Evolutionary conservation across 1,140 invertebrate genomes (phyloP).

Genomic region (Drosophila lacteicornis): DNA sequence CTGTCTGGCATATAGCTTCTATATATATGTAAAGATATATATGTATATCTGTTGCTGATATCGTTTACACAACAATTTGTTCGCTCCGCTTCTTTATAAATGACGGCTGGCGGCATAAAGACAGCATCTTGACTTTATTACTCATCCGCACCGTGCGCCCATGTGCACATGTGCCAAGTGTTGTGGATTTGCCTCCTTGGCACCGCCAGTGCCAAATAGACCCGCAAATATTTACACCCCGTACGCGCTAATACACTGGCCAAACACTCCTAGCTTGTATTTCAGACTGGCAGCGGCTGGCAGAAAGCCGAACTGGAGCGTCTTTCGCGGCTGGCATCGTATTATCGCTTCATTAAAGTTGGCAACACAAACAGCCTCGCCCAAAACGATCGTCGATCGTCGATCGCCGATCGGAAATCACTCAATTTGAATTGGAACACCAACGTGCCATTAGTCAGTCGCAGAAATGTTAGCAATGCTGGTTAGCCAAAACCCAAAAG

Average conservation of each 20-base stretch:
- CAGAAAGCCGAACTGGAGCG: conserved; percentile 46
- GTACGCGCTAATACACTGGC: conserved; percentile 56
- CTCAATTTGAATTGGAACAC: conserved; percentile 29
- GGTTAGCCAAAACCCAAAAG: background rate
- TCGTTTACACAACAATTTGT: conserved; percentile 65
- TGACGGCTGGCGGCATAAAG: conserved; percentile 24
- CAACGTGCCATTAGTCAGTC: conserved; percentile 23
- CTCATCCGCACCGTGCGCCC: conserved; percentile 68
- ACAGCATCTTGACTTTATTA: conserved; percentile 77
- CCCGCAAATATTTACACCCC: conserved; percentile 59
- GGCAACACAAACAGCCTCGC: conserved; percentile 37
- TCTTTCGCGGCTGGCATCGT: conserved; percentile 3
- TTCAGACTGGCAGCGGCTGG: background rate
- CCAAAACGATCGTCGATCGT: conserved; percentile 17
- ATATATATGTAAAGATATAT: background rate
- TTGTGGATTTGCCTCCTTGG: conserved; percentile 34
- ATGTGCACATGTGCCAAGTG: background rate
- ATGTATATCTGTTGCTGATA: conserved; percentile 41
- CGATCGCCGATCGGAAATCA: conserved; percentile 18
- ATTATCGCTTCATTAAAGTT: conserved; percentile 73
- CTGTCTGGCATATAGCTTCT: conserved; percentile 9
- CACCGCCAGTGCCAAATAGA: conserved; percentile 72
- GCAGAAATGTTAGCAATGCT: background rate
- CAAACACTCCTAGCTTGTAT: conserved; percentile 61
- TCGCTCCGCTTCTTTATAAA: conserved; percentile 13